Evolutionary conservation across 2,888 invertebrate species (phyloP).

Genomic region (Helleia helle): DNA sequence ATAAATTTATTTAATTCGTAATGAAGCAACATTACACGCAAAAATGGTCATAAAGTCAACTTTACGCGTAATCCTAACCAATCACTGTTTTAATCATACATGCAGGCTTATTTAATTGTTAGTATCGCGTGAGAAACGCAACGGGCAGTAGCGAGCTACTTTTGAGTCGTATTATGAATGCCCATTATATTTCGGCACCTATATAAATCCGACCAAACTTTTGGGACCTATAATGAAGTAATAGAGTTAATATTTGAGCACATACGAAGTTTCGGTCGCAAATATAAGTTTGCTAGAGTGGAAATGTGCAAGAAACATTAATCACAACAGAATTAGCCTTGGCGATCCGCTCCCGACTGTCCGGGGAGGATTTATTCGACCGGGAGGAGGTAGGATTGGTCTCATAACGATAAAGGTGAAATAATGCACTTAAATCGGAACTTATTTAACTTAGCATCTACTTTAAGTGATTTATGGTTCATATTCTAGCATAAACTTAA

Average conservation of each 20-base stretch:
- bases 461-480: conserved; percentile 21
- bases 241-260: conserved; percentile 30
- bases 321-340: conserved; percentile 73
- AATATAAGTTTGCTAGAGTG: conserved; percentile 40
- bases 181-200: conserved; percentile 17
- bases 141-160: conserved; percentile 53
- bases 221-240: conserved; percentile 11
- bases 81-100: conserved; percentile 47
- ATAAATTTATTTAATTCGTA: no score
- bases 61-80: conserved; percentile 28
- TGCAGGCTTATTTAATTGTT: conserved; percentile 56
- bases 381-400: conserved; percentile 23
- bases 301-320: conserved; percentile 68
- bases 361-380: conserved; percentile 57
- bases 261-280: conserved; percentile 11
- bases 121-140: conserved; percentile 71
- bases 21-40: conserved; percentile 15
- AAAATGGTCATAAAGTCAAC: conserved; percentile 17
- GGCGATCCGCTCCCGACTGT: conserved; percentile 69
- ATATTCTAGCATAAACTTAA: neutral
- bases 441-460: conserved; percentile 19
- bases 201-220: conserved; percentile 4
- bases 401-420: conserved; percentile 24
- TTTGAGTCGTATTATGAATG: conserved; percentile 35
- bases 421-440: conserved; percentile 25